These are phyloP conservation scores for Erebia ligea DNA, from an alignment of 2,888 invertebrate genomes.

Conservation along the genomic window DNA sequence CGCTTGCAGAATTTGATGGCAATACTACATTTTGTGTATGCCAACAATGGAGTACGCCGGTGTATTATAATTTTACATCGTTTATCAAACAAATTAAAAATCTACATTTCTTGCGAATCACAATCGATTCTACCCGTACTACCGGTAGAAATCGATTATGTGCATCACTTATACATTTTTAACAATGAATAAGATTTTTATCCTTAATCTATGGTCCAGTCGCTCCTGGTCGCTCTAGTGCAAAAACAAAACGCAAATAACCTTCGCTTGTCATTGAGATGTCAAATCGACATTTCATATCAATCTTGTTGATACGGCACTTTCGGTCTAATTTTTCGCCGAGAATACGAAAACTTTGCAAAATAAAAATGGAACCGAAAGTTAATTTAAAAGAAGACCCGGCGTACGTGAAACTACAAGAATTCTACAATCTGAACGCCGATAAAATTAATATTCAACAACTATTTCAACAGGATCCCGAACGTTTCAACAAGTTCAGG, in stretches of 20 bases:
- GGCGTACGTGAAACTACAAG: conserved; percentile 89
- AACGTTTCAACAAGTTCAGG: conserved; percentile 96
- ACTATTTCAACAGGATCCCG: conserved; percentile 90
- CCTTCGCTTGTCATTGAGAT: conserved; percentile 79
- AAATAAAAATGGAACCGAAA: conserved; percentile 73
- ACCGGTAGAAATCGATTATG: no score
- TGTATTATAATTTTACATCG: no score
- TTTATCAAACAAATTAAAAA: no score
- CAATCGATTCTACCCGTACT: no score
- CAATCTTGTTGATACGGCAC: conserved; percentile 57
- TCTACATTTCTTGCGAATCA: no score
- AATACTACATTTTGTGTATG: no score
- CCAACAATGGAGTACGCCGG: no score
- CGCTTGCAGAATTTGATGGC: no score
- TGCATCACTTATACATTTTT: no score
- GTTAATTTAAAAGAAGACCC: conserved; percentile 81
- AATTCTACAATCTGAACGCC: conserved; percentile 88
- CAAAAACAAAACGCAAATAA: conserved; percentile 64
- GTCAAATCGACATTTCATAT: conserved; percentile 76
- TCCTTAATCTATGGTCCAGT: background rate
- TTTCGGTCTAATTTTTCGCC: conserved; percentile 49
- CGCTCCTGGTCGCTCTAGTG: conserved; percentile 5
- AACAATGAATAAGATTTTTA: no score
- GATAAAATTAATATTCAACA: conserved; percentile 91
- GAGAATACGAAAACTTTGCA: conserved; percentile 50